These are phyloP conservation scores for Sminthurides aquaticus DNA, from an alignment of 2,888 invertebrate genomes.

Conservation along the genomic window DNA sequence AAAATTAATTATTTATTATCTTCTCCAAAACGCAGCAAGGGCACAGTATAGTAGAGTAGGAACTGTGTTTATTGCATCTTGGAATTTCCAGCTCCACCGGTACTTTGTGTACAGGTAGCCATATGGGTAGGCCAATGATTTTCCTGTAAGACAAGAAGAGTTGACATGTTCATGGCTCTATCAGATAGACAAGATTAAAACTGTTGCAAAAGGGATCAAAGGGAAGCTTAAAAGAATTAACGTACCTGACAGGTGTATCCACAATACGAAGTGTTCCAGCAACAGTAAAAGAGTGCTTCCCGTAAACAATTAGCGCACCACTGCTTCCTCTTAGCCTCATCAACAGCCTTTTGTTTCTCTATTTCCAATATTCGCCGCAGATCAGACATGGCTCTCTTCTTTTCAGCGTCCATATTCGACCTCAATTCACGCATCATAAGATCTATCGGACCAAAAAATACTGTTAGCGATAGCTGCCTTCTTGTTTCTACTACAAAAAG, in stretches of 20 bases:
- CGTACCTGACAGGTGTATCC: conserved; percentile 70
- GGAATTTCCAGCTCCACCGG: conserved; percentile 10
- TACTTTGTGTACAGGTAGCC: conserved; percentile 53
- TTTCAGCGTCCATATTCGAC: conserved; percentile 62
- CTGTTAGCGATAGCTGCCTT: no score
- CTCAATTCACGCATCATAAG: conserved; percentile 62
- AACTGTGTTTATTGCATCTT: no score
- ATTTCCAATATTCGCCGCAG: conserved; percentile 59
- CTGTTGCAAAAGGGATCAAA: no score
- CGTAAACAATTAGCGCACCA: conserved; percentile 86
- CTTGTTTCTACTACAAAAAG: no score
- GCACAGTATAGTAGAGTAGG: no score
- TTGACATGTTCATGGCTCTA: no score
- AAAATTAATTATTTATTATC: no score
- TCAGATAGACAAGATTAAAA: no score
- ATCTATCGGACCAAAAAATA: no score
- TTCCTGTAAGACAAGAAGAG: no score
- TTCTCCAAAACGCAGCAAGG: no score
- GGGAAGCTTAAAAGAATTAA: no score
- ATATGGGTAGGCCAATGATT: conserved; percentile 76
- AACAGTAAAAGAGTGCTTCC: conserved; percentile 87
- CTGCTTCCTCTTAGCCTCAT: conserved; percentile 75
- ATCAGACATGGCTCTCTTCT: conserved; percentile 58
- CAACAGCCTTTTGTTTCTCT: conserved; percentile 64
- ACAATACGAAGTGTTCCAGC: conserved; percentile 94